Base-by-base conservation (phyloP, 1,140 invertebrate species). In the Brachionus plicatilis region DNA sequence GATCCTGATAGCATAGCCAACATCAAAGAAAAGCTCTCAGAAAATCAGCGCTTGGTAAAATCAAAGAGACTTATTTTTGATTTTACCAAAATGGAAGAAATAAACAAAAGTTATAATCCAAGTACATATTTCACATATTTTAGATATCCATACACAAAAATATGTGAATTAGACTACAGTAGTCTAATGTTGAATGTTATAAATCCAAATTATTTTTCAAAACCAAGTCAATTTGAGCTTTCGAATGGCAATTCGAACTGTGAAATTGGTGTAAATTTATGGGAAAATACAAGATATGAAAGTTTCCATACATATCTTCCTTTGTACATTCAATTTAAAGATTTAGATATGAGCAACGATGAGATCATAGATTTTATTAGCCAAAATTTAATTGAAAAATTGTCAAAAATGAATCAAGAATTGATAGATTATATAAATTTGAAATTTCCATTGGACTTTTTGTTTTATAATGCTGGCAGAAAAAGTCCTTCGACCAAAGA, bases 381-480 rank as follows among this genome's bases (percentile, higher is more conserved):
- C 5, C 29, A 33, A 33, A 33, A n/a, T 33, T 12, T 68, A 17
- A 41, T 41, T 17, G 1, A 17, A 72, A 45, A 41, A 43, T 24
- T 43, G 3, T 4, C 41, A 20, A 0, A 41, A 20, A 43, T 72
- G 41, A 43, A 43, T n/a, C 33, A 72, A 43, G 41, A 72, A 45
- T 72, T 72, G 6, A 72, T 72, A 17, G 7, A 14, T 68, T 14
- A 68, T 7, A 33, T 68, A 12, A 68, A 68, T 68, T 33, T 14
- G 17, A 68, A 68, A 68, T 68, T 68, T 68, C 66, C 66, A 33
- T 33, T 68, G 11, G 66, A 68, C 66, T 68, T 68, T 68, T 68
- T 68, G 66, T 68, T 29, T 68, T 68, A 33, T 29, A 68, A 68
- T 68, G 27, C 66, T 2, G 33, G 66, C 12, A 41, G 4, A 41